Evolutionary conservation across 2,888 invertebrate genomes (phyloP), one percentile per base, ranked within the genome.

Genomic region (Eulithis prunata): DNA sequence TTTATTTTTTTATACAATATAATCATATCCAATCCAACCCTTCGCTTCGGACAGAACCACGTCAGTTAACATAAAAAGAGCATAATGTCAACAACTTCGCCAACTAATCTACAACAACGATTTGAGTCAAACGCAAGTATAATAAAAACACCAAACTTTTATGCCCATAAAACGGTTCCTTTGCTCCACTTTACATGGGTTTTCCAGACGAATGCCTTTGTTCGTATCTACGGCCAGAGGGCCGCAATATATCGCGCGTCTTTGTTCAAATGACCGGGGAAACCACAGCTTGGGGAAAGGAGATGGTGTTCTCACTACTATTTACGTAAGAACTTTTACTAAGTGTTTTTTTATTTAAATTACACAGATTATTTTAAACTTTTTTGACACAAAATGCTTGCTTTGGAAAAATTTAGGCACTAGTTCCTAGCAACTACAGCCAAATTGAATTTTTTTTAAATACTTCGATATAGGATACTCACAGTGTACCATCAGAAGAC

Each of bases 211-310:
- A 72, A 71, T 70, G 74, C 74, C 64, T 75, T 77, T 76, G 73
- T 76, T 67, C 72, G 69, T 74, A 69, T 73, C 73, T 71, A 72
- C 68, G 71, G 71, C 64, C 67, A 69, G 62, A 54, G 75, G 72
- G 65, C 70, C 67, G 71, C 71, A 73, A 79, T 74, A 77, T 77
- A 76, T 76, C 68, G 69, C 73, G 72, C 70, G 71, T 81, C 80
- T 78, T 78, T 78, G 81, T 77, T 76, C 68, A 73, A 78, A 80
- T 75, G 73, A 69, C 71, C 47, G 58, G 46, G 43, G 28, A 41
- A 47, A 43, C 36, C 58, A 54, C 38, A 68, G 60, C 52, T 59
- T 12, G 59, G 0, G 4, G 5, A 51, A 21, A 57, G 38, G 5
- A 32, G 57, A n/a, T 46, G 14, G 58, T 55, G 36, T 6, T 38